phyloP scores from a whole-genome alignment of 2,888 invertebrate species.

The Helicoverpa assulta region DNA sequence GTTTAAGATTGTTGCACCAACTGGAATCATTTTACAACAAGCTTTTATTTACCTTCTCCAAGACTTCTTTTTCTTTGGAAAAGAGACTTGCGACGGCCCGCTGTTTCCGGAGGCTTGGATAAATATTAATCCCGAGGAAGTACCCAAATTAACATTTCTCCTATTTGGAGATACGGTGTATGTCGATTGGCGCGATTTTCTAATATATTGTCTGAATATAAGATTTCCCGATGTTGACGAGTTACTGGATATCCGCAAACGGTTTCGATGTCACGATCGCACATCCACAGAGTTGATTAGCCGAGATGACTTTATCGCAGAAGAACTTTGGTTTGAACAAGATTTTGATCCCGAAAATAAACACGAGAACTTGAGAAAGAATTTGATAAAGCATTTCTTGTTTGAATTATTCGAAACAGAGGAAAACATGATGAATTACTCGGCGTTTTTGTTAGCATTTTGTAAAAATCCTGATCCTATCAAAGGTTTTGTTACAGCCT shows the following conservation, averaged over 20 bases:
- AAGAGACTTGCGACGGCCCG: slow-evolving; percentile 80
- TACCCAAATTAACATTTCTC: slow-evolving; percentile 80
- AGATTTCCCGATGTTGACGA: slow-evolving; percentile 89
- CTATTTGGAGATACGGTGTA: slow-evolving; percentile 90
- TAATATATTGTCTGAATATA: slow-evolving; percentile 90
- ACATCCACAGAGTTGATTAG: slow-evolving; percentile 77
- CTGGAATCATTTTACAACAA: slow-evolving; percentile 82
- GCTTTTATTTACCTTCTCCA: slow-evolving; percentile 88
- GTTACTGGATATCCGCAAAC: slow-evolving; percentile 85
- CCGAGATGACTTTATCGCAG: slow-evolving; percentile 75
- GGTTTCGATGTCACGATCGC: slow-evolving; percentile 86
- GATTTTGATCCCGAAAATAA: slow-evolving; percentile 74
- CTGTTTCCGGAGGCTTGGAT: slow-evolving; percentile 83
- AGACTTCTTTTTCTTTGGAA: slow-evolving; percentile 87
- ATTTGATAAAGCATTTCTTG: slow-evolving; percentile 89
- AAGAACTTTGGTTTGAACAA: slow-evolving; percentile 82
- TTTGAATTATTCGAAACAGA: slow-evolving; percentile 89
- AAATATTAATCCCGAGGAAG: slow-evolving; percentile 80
- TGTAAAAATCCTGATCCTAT: slow-evolving; percentile 90
- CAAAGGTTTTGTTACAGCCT: slow-evolving; percentile 90
- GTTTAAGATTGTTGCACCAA: slow-evolving; percentile 84
- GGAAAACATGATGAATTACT: slow-evolving; percentile 89
- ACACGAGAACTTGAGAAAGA: slow-evolving; percentile 72
- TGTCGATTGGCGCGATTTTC: slow-evolving; percentile 92
- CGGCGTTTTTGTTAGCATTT: slow-evolving; percentile 91